phyloP scores from a whole-genome alignment of 2,797 vertebrate species.

The Chelmon rostratus region DNA sequence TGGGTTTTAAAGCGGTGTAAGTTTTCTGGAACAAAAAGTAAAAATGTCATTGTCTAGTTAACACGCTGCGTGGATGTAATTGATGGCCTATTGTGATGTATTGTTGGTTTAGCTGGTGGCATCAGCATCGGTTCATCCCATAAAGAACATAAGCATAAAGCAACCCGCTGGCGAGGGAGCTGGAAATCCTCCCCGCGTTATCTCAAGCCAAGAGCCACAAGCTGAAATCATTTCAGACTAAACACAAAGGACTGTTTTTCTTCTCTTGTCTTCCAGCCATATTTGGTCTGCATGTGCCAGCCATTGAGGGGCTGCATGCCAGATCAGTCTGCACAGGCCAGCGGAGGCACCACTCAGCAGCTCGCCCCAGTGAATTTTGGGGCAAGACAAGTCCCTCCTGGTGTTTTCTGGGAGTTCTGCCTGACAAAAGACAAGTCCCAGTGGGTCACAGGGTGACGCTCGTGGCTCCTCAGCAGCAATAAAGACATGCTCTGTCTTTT shows the following conservation, averaged over 20 bases:
- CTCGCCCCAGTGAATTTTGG: constrained; percentile 56
- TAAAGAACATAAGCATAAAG: constrained; percentile 41
- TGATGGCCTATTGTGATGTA: constrained; percentile 16
- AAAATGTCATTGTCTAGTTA: constrained; percentile 1
- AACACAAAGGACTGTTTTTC: constrained; percentile 67
- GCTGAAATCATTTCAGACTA: constrained; percentile 70
- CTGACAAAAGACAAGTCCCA: constrained; percentile 44
- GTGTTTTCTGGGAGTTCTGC: constrained; percentile 69
- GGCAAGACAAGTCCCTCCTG: constrained; percentile 56
- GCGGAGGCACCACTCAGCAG: constrained; percentile 54
- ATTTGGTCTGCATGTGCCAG: constrained; percentile 56
- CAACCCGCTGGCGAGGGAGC: constrained; percentile 72
- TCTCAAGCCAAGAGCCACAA: constrained; percentile 68
- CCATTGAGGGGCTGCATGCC: constrained; percentile 44
- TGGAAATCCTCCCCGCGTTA: constrained; percentile 59
- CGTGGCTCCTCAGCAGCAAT: constrained; percentile 30
- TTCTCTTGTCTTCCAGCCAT: constrained; percentile 65
- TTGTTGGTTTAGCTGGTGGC: constrained; percentile 54
- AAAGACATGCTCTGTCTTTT: constrained; percentile 39
- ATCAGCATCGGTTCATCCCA: constrained; percentile 43
- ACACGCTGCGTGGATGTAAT: constrained; percentile 13
- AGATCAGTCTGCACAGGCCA: constrained; percentile 59
- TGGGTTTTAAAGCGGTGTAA: not conserved
- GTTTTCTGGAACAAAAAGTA: constrained; percentile 13
- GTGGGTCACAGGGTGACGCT: constrained; percentile 21